Evolutionary conservation across 2,113 vertebrate species (phyloP), one percentile per base, ranked within the genome.

Genomic region (Poeciliopsis retropinna): DNA sequence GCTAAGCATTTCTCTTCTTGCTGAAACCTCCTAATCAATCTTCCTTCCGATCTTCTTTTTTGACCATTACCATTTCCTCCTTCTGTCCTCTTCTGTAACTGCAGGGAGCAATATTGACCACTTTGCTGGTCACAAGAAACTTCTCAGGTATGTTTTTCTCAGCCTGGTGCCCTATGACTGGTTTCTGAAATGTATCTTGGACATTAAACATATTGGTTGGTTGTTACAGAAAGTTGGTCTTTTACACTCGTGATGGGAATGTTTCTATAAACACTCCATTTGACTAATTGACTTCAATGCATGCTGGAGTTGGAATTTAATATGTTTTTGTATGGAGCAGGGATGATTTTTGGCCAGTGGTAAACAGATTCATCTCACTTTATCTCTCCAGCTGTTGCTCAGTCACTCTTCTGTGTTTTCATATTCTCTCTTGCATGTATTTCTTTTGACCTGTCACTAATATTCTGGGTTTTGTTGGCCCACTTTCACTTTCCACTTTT

Each of bases 71-170:
- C 72, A 72, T 85, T 69, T 64, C 73, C 72, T 67, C 64, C 74
- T 86, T 60, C 61, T 51, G 78, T 78, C 44, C 67, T 85, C 74
- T 75, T 93, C 68, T 76, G 51, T 86, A 57, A 79, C 83, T 85
- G 88, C 94, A 99, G 98, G 97, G 98, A 74, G 98, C 98, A 87
- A 99, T 99, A 94, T 89, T 99, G 93, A 99, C 98, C 89, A 99
- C 98, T 63, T 97, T 99, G 95, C 95, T 99, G 93, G 98, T 98
- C 93, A 99, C 98, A 75, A 97, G 97, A 92, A 99, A 99, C 93
- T 99, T 99, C 90, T 99, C 98, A 98, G 97, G 98, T 99, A 96
- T 78, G 93, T 94, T 85, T 73, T 67, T 73, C 57, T 73, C 67
- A 74, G 76, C 73, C 41, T 62, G n/a, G 30, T 78, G 13, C 60